Conservation (phyloP, 2,888 invertebrate species). For the Charanyca ferruginea region DNA sequence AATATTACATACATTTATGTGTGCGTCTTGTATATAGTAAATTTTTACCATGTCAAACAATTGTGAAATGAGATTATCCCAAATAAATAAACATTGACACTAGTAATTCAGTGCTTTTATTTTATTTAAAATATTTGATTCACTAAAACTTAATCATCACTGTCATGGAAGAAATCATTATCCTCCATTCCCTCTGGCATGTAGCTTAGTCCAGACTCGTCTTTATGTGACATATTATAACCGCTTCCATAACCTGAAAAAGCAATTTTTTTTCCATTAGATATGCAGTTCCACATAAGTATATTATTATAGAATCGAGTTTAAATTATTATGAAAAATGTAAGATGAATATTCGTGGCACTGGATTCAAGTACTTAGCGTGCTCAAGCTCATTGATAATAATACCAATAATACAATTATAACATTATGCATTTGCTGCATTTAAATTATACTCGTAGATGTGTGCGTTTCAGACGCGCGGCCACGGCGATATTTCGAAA, state of each 20-base stretch:
- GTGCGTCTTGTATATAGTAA: slow-evolving; percentile 88
- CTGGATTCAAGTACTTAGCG: too few species aligned
- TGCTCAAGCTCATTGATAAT: too few species aligned
- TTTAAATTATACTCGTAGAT: too few species aligned
- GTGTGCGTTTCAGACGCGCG: too few species aligned
- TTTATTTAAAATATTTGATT: slow-evolving; percentile 18
- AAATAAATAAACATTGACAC: slow-evolving; percentile 88
- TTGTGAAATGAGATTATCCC: slow-evolving; percentile 90
- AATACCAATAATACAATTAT: too few species aligned
- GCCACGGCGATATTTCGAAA: too few species aligned
- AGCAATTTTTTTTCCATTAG: background rate
- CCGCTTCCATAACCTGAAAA: slow-evolving; percentile 92
- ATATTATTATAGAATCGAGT: too few species aligned
- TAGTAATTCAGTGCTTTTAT: slow-evolving; percentile 69
- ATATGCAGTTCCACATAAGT: too few species aligned
- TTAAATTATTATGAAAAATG: too few species aligned
- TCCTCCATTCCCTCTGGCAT: slow-evolving; percentile 93
- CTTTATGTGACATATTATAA: slow-evolving; percentile 91
- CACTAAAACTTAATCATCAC: slow-evolving; percentile 46
- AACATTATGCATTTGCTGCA: too few species aligned
- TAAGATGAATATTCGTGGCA: too few species aligned
- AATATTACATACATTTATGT: slow-evolving; percentile 79
- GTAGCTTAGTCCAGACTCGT: slow-evolving; percentile 91
- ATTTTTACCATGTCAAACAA: slow-evolving; percentile 88
- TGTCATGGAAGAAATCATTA: slow-evolving; percentile 90